Base-by-base conservation (phyloP, 2,888 invertebrate genomes). In the Ditula angustiorana region DNA sequence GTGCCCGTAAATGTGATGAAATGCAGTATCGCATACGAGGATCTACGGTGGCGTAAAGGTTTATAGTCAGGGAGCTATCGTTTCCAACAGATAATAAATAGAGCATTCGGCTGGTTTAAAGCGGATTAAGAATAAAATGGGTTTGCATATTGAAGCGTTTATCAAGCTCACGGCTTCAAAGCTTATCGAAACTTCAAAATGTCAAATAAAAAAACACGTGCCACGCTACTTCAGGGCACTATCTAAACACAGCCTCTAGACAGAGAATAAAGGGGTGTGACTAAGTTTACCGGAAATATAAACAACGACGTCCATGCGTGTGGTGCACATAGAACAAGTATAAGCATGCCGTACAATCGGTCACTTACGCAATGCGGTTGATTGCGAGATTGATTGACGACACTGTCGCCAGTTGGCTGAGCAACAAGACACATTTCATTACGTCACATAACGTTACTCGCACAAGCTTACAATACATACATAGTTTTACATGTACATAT, bases 391-490 rank as follows among this genome's bases (percentile, higher is more conserved):
- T 97, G 95, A 97, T 97, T 93, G 97, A 96, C 89, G 97, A 97
- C 94, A 97, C 96, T 93, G 96, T 97, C 96, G 96, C 96, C 95
- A 97, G 96, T 95, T 97, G 96, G 96, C 97, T 97, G 96, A 94
- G 94, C 93, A 93, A 88, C 84, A 89, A 92, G 86, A 91, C 87
- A 91, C 82, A 85, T 77, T 81, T 88, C 86, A 89, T 90, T 90
- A 89, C 87, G 84, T 90, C 89, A 90, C 90, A 88, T 78, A 85
- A 89, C 86, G 79, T 81, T 79, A 82, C 82, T 85, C 82, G 87
- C 90, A 81, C 65, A 88, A 90, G 89, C 89, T 78, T 75, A 74
- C 35, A 33, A 33, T 61, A 57, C 35, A 60, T 53, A 61, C 26
- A 56, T 41, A 65, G 33, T 47, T 13, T 24, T 41, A 59, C 49